These are phyloP conservation scores for Pampusana beccarii DNA, from an alignment of 2,113 vertebrate species.

Conservation along the genomic window DNA sequence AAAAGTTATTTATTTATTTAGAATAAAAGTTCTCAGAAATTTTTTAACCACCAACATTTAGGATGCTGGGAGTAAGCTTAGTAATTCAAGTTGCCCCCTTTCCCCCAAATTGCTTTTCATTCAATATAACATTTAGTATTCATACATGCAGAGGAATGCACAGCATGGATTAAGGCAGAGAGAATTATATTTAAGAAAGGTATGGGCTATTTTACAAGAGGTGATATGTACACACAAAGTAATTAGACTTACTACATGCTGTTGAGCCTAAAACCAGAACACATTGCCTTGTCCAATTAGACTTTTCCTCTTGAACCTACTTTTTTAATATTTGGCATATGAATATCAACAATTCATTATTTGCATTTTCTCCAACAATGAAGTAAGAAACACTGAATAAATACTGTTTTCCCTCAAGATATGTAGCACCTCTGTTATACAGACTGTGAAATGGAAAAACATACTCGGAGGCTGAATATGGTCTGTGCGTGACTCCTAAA, in stretches of 20 bases:
- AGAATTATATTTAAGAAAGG: not conserved
- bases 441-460: slow-evolving; percentile 59
- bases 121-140: not conserved
- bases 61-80: not conserved
- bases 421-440: slow-evolving; percentile 15
- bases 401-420: slow-evolving; percentile 34
- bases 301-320: not conserved
- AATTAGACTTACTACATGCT: not conserved
- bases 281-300: not conserved
- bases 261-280: slow-evolving; percentile 46
- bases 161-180: not conserved
- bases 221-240: not conserved
- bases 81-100: not conserved
- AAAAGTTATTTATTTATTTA: slow-evolving; percentile 52
- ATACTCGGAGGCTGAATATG: slow-evolving; percentile 12
- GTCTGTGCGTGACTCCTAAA: slow-evolving; percentile 9
- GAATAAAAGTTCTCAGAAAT: slow-evolving; percentile 58
- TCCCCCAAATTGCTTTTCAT: not conserved
- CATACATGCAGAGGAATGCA: not conserved
- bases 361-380: slow-evolving; percentile 25
- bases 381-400: slow-evolving; percentile 53
- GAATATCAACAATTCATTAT: not conserved
- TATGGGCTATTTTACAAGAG: not conserved
- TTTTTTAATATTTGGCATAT: not conserved
- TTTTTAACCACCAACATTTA: slow-evolving; percentile 59